Base-by-base conservation (phyloP, 2,113 vertebrate species). In the Phasianus colchicus region DNA sequence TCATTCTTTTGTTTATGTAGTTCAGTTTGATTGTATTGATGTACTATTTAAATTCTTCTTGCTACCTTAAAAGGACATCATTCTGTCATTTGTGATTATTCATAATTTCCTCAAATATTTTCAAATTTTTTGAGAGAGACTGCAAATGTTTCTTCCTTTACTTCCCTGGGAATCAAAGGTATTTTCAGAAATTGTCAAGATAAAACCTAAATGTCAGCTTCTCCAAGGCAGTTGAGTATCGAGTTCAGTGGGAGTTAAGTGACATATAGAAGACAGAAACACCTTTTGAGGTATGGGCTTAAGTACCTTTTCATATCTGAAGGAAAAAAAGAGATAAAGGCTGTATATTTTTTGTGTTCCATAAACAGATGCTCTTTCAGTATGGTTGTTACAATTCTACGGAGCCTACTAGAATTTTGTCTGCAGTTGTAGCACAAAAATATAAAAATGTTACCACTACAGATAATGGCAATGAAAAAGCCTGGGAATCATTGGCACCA, bases 401-500 rank as follows among this genome's bases (percentile, higher is more conserved):
- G n/a, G 50, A 82, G 15, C 11, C 48, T 48, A 20, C 30, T 47
- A 57, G 32, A 57, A 72, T 81, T 86, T 58, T 70, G 17, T 74
- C 45, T 77, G 40, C 16, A 10, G 24, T 77, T 57, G 32, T 14
- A 93, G 83, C 38, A 67, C 29, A 71, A 48, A 69, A 11, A 6
- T 54, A 5, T 15, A n/a, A 30, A 42, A 12, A 10, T 2, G 20
- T 50, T 27, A 55, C 16, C 69, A 57, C 27, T 2, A 5, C n/a
- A 54, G 69, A 58, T 48, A 73, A 40, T 36, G 3, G 1, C 4
- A 16, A 63, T 40, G 29, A n/a, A 40, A 77, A 86, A 88, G 13
- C 5, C 4, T 13, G 9, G 6, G 16, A 65, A 50, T 29, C 55
- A 6, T 0, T 1, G 1, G 2, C 0, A 0, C 11, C 0, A 0